Percentiles rank a stretch among this genome's conserved stretches.
These are phyloP conservation scores for Montipora capitata DNA, from an alignment of 92 coral and sea anemone species.

Conservation along the genomic window DNA sequence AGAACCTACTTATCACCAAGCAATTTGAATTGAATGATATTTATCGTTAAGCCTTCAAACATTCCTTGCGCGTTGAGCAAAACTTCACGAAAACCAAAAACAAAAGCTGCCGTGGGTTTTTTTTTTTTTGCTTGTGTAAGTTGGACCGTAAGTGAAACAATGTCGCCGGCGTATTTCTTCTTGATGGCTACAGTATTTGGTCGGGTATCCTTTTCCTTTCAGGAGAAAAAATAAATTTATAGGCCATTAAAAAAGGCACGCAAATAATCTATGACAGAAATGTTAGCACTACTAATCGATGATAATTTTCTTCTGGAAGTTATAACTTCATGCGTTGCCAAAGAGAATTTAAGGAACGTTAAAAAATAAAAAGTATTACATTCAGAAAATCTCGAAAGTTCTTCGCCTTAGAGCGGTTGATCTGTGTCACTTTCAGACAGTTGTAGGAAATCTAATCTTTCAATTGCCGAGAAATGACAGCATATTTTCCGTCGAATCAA, in stretches of 20 bases:
- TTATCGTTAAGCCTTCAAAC: constrained; percentile 4
- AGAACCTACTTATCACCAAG: constrained; percentile 19
- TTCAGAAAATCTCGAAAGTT: neutral
- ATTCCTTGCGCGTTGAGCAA: constrained; percentile 22
- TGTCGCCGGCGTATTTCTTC: neutral
- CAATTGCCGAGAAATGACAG: too few species aligned
- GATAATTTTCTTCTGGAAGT: neutral
- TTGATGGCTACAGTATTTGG: neutral
- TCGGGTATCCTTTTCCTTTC: neutral
- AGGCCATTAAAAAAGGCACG: neutral
- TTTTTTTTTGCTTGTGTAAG: neutral
- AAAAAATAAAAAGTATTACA: neutral
- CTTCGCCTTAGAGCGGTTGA: neutral
- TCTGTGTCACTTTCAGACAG: neutral
- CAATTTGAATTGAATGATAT: constrained; percentile 17
- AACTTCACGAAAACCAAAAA: neutral
- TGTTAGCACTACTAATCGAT: neutral
- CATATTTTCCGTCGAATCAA: neutral
- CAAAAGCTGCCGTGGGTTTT: neutral
- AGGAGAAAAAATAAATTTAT: neutral
- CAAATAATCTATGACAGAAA: neutral
- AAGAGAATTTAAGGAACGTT: too few species aligned
- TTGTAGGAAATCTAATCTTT: too few species aligned
- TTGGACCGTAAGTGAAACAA: neutral
- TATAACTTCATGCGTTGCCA: too few species aligned